A percentile compares a stretch with the other conserved stretches of the same genome.
Evolutionary conservation across 64 coral and sea anemone genomes (phyloP).

Genomic region (Montipora foliosa): DNA sequence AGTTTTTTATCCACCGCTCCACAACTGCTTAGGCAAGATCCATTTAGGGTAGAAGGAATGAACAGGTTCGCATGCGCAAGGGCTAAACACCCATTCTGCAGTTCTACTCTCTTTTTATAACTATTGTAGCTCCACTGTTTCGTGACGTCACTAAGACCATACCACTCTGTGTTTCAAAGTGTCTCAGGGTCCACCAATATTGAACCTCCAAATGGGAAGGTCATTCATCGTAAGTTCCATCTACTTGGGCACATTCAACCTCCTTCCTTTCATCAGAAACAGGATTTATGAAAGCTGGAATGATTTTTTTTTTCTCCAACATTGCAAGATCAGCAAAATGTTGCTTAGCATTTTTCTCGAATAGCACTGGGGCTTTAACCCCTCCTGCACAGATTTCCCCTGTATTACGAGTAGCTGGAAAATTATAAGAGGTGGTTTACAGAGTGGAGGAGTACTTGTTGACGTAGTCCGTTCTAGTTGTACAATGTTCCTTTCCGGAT

Average conservation of each 20-base stretch:
- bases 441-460: conserved; percentile 64
- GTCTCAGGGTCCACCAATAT: conserved; percentile 74
- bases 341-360: conserved; percentile 33
- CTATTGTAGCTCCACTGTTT: conserved; percentile 7
- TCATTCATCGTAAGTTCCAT: conserved; percentile 19
- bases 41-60: conserved; percentile 70
- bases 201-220: conserved; percentile 65
- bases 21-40: conserved; percentile 7
- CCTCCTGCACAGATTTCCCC: conserved; percentile 31
- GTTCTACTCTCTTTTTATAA: conserved; percentile 55
- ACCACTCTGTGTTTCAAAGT: neutral
- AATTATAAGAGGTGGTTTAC: conserved; percentile 63
- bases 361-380: conserved; percentile 25
- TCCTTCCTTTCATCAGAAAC: conserved; percentile 28
- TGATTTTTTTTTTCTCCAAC: neutral
- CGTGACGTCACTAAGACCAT: too few relatives aligned
- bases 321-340: conserved; percentile 26
- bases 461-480: conserved; percentile 53
- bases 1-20: conserved; percentile 24
- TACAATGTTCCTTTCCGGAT: neutral
- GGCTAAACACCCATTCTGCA: conserved; percentile 72
- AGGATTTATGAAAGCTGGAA: conserved; percentile 52
- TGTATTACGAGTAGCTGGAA: conserved; percentile 8
- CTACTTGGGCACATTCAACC: conserved; percentile 33
- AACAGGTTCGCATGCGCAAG: conserved; percentile 63